These are phyloP conservation scores for Mionectes olivaceus DNA, from an alignment of 2,797 vertebrate genomes.

Conservation along the genomic window DNA sequence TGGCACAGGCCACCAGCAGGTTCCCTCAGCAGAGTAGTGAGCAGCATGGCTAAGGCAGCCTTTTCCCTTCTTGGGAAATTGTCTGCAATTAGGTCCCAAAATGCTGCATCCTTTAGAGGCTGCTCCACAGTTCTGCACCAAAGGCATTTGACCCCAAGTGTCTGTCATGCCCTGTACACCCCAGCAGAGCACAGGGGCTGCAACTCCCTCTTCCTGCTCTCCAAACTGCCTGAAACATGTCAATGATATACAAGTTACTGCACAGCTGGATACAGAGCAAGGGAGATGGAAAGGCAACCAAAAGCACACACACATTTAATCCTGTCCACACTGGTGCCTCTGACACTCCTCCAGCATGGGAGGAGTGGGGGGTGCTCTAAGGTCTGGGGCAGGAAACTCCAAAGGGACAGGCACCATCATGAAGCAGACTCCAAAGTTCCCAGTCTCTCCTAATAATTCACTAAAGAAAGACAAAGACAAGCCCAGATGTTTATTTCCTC, in stretches of 20 bases:
- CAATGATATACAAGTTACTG: rapidly evolving
- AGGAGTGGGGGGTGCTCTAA: rapidly evolving
- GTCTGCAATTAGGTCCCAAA: neutral
- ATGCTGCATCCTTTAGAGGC: neutral
- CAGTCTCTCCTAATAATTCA: neutral
- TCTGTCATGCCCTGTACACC: neutral
- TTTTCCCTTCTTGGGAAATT: neutral
- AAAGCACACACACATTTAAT: neutral
- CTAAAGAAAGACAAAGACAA: neutral
- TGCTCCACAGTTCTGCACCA: neutral
- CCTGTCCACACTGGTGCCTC: neutral
- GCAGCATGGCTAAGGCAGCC: neutral
- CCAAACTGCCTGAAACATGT: neutral
- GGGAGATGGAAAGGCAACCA: neutral
- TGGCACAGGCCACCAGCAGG: neutral
- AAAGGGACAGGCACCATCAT: neutral
- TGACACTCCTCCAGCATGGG: rapidly evolving
- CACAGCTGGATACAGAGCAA: neutral
- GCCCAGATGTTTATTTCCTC: conserved; percentile 45
- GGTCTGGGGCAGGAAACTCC: neutral
- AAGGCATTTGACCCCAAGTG: neutral
- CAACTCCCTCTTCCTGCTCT: neutral
- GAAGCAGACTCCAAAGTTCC: neutral
- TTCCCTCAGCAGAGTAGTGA: rapidly evolving
- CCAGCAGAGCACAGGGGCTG: neutral